Percentiles rank a stretch among this genome's conserved stretches.
These are phyloP conservation scores for Tetranychus urticae DNA, from an alignment of 1,140 invertebrate species.

Conservation along the genomic window DNA sequence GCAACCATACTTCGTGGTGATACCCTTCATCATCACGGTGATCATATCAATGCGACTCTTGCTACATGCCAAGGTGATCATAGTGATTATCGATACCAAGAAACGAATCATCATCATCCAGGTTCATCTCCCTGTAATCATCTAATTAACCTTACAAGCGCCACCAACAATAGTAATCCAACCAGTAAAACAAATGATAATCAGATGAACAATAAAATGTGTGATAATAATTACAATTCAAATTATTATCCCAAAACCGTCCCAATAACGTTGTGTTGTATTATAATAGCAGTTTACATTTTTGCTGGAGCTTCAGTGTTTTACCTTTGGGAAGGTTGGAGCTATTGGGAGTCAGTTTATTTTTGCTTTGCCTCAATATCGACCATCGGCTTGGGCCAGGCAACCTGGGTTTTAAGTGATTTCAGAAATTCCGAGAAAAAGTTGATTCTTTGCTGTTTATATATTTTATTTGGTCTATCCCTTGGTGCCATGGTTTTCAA, in stretches of 20 bases:
- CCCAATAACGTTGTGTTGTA: constrained; percentile 70
- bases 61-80: no score
- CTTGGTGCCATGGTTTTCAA: constrained; percentile 79
- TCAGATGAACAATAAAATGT: no score
- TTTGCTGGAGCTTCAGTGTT: constrained; percentile 63
- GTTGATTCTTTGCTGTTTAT: constrained; percentile 56
- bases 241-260: constrained; percentile 6
- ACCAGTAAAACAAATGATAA: no score
- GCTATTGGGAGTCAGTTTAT: not conserved
- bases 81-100: no score
- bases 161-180: no score
- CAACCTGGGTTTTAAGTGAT: not conserved
- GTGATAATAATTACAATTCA: no score
- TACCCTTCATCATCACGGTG: no score
- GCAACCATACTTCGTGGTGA: no score
- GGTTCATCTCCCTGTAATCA: not conserved
- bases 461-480: constrained; percentile 60
- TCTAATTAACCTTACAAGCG: not conserved
- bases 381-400: not conserved
- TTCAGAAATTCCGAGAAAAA: constrained; percentile 29
- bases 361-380: not conserved
- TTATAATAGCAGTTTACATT: constrained; percentile 66
- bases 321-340: constrained; percentile 32
- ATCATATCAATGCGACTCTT: no score
- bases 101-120: not conserved